phyloP scores from a whole-genome alignment of 1,140 invertebrate species.

The Caerostris extrusa region DNA sequence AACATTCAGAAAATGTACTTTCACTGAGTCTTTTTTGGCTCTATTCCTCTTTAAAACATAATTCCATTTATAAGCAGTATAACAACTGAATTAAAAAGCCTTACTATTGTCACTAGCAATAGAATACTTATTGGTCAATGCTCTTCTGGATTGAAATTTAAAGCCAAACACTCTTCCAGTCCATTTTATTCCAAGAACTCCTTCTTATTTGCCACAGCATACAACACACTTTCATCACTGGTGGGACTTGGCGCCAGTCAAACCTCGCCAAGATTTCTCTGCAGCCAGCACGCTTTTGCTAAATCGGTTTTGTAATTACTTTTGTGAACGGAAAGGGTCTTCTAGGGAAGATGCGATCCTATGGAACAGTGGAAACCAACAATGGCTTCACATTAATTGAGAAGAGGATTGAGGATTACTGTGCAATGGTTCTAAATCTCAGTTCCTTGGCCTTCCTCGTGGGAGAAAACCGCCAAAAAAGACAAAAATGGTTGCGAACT shows the following conservation, averaged over 20 bases:
- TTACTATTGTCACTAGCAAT: neutral
- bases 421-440: slow-evolving; percentile 20
- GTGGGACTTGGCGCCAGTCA: neutral
- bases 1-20: too few relatives aligned
- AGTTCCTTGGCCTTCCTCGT: neutral
- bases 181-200: neutral
- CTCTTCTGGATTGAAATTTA: neutral
- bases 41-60: too few relatives aligned
- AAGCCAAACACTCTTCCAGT: neutral
- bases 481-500: neutral
- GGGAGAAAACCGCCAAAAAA: neutral
- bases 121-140: neutral
- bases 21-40: too few relatives aligned
- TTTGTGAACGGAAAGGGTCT: neutral
- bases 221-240: neutral
- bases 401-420: slow-evolving; percentile 23
- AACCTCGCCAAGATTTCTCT: neutral
- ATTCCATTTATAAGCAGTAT: too few relatives aligned
- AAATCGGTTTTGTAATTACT: slow-evolving; percentile 38
- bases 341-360: neutral
- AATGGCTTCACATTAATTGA: slow-evolving; percentile 24
- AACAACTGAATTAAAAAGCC: neutral
- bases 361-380: neutral
- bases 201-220: neutral
- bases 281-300: neutral